Base-by-base conservation (phyloP, 2,888 invertebrate genomes). In the Diarsia mendica region DNA sequence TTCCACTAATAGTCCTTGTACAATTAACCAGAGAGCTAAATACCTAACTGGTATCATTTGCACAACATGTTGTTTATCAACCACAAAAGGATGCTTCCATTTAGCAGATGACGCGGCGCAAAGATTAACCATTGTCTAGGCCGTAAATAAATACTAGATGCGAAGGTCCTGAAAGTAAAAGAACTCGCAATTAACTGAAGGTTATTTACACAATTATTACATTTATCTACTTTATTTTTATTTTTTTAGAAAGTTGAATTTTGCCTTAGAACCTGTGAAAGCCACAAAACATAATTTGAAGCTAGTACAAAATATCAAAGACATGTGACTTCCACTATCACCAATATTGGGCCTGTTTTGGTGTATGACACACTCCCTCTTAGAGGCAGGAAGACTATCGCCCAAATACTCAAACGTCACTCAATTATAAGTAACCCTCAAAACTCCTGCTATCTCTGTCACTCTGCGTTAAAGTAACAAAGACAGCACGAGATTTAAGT, bases 71-170 rank as follows among this genome's bases (percentile, higher is more conserved):
- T 46, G 39, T 33, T 65, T 13, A 46, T 60, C 11, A 46, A 51
- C 28, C 9, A 20, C 39, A 51, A 72, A 79, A 75, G 77, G 76
- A 83, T 72, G 67, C 48, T 46, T 65, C n/a, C 33, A 74, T 78
- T 82, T 70, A 68, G 49, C 46, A 48, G 39, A 77, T 63, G 69
- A 58, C 63, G 13, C 2, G 33, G 67, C 20, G 28, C 67, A 2
- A 75, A 49, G 60, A 49, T 13, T 68, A 68, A 39, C 53, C 23
- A 23, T 20, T 33, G 44, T 44, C 53, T 66, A 55, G 53, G 33
- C 23, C 0, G 55, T 67, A 39, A 53, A 46, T 18, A 39, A 6
- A 39, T 33, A 68, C 23, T 15, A 39, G 5, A 60, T 23, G 39
- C 5, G 5, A 46, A 39, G 20, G 23, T 55, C 55, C 23, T 46